Evolutionary conservation across 2,797 vertebrate species (phyloP).

Genomic region (Zalophus californianus): DNA sequence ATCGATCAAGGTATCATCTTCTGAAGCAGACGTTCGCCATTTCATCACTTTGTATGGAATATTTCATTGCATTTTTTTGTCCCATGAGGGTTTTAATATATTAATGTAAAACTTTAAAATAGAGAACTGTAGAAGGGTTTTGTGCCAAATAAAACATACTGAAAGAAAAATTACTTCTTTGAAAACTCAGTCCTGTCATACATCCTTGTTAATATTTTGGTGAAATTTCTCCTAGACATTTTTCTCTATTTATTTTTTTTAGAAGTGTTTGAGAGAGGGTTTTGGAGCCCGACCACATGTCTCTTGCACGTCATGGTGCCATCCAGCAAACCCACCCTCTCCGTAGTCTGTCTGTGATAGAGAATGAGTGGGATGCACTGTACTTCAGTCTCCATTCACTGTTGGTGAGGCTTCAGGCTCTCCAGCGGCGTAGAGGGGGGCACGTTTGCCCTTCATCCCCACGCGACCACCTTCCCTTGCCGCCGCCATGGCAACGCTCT

Average conservation of each 20-base stretch:
- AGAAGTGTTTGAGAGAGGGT: not conserved
- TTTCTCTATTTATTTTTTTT: not conserved
- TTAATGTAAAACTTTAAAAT: not conserved
- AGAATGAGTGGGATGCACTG: rapidly evolving
- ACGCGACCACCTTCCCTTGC: not conserved
- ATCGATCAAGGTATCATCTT: not conserved
- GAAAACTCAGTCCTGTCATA: not conserved
- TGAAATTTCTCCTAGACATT: not conserved
- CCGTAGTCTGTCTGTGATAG: rapidly evolving
- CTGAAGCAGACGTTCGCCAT: not conserved
- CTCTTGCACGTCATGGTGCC: rapidly evolving
- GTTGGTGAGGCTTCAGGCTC: not conserved
- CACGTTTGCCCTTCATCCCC: slow-evolving; percentile 48
- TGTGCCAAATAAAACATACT: not conserved
- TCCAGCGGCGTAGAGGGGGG: not conserved
- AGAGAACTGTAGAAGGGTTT: not conserved
- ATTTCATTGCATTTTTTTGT: not conserved
- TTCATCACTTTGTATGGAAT: not conserved
- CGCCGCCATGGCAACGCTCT: slow-evolving; percentile 62
- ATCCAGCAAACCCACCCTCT: rapidly evolving
- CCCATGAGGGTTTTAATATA: not conserved
- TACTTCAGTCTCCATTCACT: too few relatives aligned
- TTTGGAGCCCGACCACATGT: rapidly evolving
- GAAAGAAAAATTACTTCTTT: not conserved
- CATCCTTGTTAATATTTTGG: not conserved